Evolutionary conservation across 2,888 invertebrate genomes (phyloP).

Genomic region (Salticus scenicus): DNA sequence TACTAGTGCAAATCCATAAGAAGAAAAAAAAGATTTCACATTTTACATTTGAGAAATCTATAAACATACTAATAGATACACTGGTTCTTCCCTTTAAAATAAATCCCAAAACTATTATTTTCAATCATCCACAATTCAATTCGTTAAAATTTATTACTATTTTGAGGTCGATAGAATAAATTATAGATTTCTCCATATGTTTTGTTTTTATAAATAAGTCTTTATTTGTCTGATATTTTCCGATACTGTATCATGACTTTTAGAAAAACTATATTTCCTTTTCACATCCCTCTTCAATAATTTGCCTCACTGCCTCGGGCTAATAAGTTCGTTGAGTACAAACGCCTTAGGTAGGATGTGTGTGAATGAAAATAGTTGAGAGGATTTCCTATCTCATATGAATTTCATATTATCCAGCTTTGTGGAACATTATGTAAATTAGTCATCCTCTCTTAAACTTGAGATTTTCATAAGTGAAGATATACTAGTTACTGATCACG

Average conservation of each 20-base stretch:
- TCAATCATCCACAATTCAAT: too few species aligned
- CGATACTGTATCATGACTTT: not conserved
- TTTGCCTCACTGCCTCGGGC: not conserved
- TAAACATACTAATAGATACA: too few species aligned
- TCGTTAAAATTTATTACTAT: too few species aligned
- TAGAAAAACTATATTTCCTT: not conserved
- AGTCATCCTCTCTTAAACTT: not conserved
- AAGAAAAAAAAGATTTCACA: too few species aligned
- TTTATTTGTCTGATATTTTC: not conserved
- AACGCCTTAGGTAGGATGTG: not conserved
- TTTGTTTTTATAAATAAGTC: too few species aligned
- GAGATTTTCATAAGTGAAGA: not conserved
- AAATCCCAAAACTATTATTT: too few species aligned
- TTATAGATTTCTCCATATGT: too few species aligned
- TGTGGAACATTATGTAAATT: slow-evolving; percentile 9
- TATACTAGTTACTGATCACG: not conserved
- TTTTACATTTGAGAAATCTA: too few species aligned
- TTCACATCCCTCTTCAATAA: not conserved
- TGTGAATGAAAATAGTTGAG: not conserved
- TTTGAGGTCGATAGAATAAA: too few species aligned
- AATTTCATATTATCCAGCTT: slow-evolving; percentile 2
- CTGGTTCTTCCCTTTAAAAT: too few species aligned
- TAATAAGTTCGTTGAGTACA: not conserved
- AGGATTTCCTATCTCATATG: not conserved
- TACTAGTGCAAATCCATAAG: too few species aligned